A percentile compares a stretch with the other conserved stretches of the same genome.
phyloP scores from a whole-genome alignment of 2,888 invertebrate genomes.

The Eristalinus sepulchralis region DNA sequence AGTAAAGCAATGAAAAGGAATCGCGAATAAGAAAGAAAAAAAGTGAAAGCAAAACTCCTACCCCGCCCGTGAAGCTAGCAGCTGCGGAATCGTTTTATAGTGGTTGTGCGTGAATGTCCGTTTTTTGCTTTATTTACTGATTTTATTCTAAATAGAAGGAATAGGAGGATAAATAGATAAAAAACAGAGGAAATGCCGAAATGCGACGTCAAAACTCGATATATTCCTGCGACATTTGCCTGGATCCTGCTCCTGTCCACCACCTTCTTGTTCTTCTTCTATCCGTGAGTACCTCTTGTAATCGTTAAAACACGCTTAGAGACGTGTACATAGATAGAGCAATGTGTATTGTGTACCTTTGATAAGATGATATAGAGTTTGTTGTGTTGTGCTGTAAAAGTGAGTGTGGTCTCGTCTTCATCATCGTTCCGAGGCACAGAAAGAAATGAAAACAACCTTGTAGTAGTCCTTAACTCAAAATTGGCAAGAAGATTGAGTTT shows the following conservation, averaged over 20 bases:
- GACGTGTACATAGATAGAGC: constrained; percentile 1
- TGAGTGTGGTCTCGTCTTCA: constrained; percentile 16
- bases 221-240: constrained; percentile 98
- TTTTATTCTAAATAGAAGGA: constrained; percentile 34
- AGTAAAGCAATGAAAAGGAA: constrained; percentile 38
- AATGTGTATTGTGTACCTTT: not conserved
- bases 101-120: not conserved
- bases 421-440: not conserved
- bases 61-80: not conserved
- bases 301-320: constrained; percentile 9
- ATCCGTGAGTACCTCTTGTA: constrained; percentile 90
- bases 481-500: constrained; percentile 32
- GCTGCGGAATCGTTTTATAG: not conserved
- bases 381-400: not conserved
- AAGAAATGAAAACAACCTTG: not conserved
- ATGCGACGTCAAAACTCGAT: constrained; percentile 98
- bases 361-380: not conserved
- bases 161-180: constrained; percentile 60
- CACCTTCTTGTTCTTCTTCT: constrained; percentile 97
- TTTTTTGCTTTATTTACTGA: constrained; percentile 8
- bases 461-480: constrained; percentile 14
- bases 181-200: constrained; percentile 87
- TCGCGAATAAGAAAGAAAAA: constrained; percentile 37
- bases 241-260: constrained; percentile 97
- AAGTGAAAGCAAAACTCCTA: constrained; percentile 58